phyloP scores from a whole-genome alignment of 53 echinoderm and acorn worm genomes.

The Glandiceps talaboti region DNA sequence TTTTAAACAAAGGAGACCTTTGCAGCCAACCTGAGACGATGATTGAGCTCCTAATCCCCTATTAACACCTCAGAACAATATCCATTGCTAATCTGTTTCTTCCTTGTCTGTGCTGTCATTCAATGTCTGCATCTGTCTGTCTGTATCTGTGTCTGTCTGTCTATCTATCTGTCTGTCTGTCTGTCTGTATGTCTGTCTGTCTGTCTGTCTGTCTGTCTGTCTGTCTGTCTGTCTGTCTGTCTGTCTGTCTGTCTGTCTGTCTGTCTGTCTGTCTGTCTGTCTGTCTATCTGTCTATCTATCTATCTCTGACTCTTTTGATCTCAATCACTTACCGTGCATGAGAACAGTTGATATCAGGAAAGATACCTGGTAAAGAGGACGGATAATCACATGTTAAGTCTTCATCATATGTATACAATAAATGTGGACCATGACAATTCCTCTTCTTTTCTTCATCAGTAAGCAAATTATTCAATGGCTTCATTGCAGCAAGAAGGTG shows the following conservation, averaged over 20 bases:
- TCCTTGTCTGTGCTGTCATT: no score
- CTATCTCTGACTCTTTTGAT: not conserved
- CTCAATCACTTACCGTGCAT: conserved; percentile 38
- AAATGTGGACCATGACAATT: conserved; percentile 78
- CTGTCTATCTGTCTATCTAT: not conserved
- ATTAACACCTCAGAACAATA: no score
- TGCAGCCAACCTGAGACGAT: no score
- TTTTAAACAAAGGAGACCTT: no score
- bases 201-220: not conserved
- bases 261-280: not conserved
- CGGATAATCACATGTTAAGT: conserved; percentile 24
- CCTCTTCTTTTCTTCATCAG: conserved; percentile 40
- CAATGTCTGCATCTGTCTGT: no score
- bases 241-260: not conserved
- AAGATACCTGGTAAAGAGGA: conserved; percentile 68
- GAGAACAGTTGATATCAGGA: conserved; percentile 58
- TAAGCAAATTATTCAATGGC: conserved; percentile 33
- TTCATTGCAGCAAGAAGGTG: conserved; percentile 70
- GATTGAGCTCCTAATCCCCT: no score
- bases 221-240: not conserved
- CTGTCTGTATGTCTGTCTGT: not conserved
- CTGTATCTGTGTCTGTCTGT: no score
- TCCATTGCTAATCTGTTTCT: no score
- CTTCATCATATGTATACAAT: conserved; percentile 41
- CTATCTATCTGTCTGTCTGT: no score